Evolutionary conservation across 2,888 invertebrate genomes (phyloP), one percentile per base, ranked within the genome.

Genomic region (Microctonus brassicae): DNA sequence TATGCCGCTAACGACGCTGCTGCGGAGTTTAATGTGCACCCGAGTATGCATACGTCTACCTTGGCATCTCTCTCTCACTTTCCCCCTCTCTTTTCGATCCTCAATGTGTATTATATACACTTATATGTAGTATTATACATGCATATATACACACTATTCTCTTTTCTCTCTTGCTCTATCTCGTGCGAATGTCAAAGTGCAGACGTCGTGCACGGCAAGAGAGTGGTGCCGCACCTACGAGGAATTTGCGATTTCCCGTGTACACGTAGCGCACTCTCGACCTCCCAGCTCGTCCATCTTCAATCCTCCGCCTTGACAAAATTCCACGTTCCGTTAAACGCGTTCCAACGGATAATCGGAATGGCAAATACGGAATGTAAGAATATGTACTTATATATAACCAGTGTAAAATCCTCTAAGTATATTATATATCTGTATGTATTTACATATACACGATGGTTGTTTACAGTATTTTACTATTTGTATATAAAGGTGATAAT

Each of bases 1-100:
- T 84, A 83, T 84, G 83, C 80, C 80, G 80, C 84, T 85, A 83
- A 85, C 85, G 84, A 85, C 81, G 80, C 76, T 76, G 76, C 76
- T 76, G 73, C 78, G 78, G 80, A 78, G n/a, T n/a, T 80, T 78
- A 80, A 80, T 80, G 81, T 74, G 76, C 77, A 78, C 47, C 42
- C 20, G 29, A 55, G 66, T 62, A 62, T 55, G 71, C 66, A 55
- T 60, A 58, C 61, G 63, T 69, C 63, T 62, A 36, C 62, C 69
- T 61, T 69, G 62, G 53, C 53, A 34, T 69, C 53, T 34, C 53
- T 69, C 61, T 62, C 55, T 42, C 69, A 22, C 47, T 52, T 42
- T 34, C 39, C 58, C n/a, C n/a, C n/a, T n/a, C n/a, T n/a, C n/a
- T n/a, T n/a, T n/a, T n/a, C n/a, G n/a, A n/a, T 62, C 53, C 55